These are phyloP conservation scores for Lithobates sylvaticus DNA, from an alignment of 2,797 vertebrate species.

Conservation along the genomic window DNA sequence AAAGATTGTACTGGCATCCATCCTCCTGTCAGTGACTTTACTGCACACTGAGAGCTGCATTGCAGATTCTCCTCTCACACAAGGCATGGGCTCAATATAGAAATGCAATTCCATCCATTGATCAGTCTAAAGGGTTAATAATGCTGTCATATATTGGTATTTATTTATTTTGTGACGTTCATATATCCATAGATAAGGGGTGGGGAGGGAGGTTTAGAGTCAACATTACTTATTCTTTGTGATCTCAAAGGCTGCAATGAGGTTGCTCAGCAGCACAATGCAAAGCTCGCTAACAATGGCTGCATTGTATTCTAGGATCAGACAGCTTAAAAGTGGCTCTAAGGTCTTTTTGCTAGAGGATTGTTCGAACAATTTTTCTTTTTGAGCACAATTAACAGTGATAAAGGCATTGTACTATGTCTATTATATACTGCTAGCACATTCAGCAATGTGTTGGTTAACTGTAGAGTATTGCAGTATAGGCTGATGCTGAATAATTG, in stretches of 20 bases:
- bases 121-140: background rate
- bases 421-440: slow-evolving; percentile 25
- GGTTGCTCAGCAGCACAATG: slow-evolving; percentile 25
- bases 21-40: background rate
- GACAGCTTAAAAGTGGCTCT: slow-evolving; percentile 46
- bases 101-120: background rate
- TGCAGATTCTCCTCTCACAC: slow-evolving; percentile 12
- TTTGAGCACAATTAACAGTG: slow-evolving; percentile 18
- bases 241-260: slow-evolving; percentile 32
- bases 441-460: slow-evolving; percentile 45
- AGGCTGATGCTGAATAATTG: slow-evolving; percentile 43
- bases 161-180: background rate
- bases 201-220: background rate
- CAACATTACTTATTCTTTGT: slow-evolving; percentile 11
- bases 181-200: background rate
- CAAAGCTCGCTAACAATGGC: slow-evolving; percentile 40
- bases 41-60: slow-evolving; percentile 17
- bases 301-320: slow-evolving; percentile 54
- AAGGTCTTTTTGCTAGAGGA: slow-evolving; percentile 51
- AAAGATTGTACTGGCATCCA: background rate
- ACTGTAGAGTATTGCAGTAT: slow-evolving; percentile 21
- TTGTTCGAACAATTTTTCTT: slow-evolving; percentile 29
- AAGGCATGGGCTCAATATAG: background rate
- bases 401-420: slow-evolving; percentile 9
- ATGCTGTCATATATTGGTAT: background rate